Conservation (phyloP, 2,113 vertebrate species). For the Accipiter cooperii region DNA sequence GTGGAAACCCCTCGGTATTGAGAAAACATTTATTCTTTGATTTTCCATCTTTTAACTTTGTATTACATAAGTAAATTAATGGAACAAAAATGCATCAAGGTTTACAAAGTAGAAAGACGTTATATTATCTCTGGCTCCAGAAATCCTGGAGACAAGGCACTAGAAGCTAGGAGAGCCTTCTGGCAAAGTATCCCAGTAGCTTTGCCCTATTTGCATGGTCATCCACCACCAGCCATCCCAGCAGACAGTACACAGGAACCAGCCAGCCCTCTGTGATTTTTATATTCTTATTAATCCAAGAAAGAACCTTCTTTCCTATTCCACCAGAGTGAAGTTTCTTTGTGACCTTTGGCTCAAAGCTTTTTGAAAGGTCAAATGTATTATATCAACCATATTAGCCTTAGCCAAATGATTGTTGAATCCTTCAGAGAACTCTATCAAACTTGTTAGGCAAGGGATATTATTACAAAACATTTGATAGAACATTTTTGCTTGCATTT, state of each 20-base stretch:
- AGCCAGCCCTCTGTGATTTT: background rate
- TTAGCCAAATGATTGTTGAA: background rate
- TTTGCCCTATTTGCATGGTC: background rate
- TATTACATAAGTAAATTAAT: background rate
- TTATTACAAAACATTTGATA: background rate
- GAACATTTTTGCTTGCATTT: background rate
- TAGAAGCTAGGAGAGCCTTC: background rate
- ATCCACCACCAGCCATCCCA: background rate
- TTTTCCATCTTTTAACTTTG: background rate
- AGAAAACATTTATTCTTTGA: background rate
- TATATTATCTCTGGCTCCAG: background rate
- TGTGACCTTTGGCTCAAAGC: background rate
- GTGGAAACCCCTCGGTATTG: background rate
- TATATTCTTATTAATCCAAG: background rate
- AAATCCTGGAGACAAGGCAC: background rate
- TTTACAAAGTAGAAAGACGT: background rate
- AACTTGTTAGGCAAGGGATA: background rate
- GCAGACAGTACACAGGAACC: background rate
- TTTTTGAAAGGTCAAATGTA: background rate
- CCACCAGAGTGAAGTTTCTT: background rate
- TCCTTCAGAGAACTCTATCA: background rate
- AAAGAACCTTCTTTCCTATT: background rate
- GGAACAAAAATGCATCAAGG: background rate
- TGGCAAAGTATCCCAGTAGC: background rate
- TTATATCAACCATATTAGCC: background rate